These are phyloP conservation scores for Alca torda DNA, from an alignment of 2,797 vertebrate genomes.

Conservation along the genomic window DNA sequence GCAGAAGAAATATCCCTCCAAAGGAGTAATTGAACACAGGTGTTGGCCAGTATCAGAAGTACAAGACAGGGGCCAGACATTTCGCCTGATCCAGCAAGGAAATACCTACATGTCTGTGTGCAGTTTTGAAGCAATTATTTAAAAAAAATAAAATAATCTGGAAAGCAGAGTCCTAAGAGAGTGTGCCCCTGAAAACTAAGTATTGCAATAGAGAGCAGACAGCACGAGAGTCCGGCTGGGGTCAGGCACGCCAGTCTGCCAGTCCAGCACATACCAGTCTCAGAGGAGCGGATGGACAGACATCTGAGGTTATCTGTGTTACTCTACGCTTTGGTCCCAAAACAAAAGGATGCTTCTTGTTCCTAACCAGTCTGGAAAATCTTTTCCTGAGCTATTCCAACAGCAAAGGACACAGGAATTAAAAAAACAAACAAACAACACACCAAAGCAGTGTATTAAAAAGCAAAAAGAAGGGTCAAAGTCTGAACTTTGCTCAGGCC, in stretches of 20 bases:
- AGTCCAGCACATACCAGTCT: not conserved
- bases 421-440: not conserved
- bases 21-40: constrained; percentile 24
- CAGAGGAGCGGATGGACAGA: not conserved
- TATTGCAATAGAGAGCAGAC: not conserved
- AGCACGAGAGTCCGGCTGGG: not conserved
- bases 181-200: not conserved
- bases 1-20: not conserved
- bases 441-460: not conserved
- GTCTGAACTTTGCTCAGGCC: not conserved
- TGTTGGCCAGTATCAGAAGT: not conserved
- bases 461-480: not conserved
- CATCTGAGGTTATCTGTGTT: not conserved
- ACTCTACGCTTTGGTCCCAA: not conserved
- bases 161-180: not conserved
- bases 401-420: accelerated
- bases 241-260: not conserved
- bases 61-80: not conserved
- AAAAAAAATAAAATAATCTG: not conserved
- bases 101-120: not conserved
- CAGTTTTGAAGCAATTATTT: not conserved
- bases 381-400: not conserved
- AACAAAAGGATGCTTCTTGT: not conserved
- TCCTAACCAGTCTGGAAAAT: not conserved
- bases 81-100: constrained; percentile 29